Base-by-base conservation (phyloP, 2,888 invertebrate species). In the Ophion costatus region DNA sequence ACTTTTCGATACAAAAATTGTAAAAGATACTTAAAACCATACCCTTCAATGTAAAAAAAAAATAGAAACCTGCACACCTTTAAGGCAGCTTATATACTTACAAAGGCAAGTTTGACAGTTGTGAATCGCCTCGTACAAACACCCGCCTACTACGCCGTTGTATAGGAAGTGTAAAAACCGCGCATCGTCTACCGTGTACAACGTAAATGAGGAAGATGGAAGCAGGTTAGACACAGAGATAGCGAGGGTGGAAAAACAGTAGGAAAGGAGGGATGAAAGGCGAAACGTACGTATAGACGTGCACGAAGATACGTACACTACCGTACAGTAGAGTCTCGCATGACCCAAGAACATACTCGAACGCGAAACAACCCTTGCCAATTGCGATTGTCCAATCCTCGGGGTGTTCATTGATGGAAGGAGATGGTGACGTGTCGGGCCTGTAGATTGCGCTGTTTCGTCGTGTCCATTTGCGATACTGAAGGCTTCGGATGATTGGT, bases 231-330 rank as follows among this genome's bases (percentile, higher is more conserved):
- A 24, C 45, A 42, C 14, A 20, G 61, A 61, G 51, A 61, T 67
- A 38, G n/a, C 29, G 42, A 70, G 69, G 29, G 69, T 69, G 61
- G 78, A 29, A 70, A 78, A 78, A 70, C 45, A 45, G 61, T 29
- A 45, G 45, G 59, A 61, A 61, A 78, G 20, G 69, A 70, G 59
- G 69, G 69, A 57, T 51, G 33, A 61, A 45, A 69, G 24, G 17
- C 20, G 51, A 51, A 17, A 51, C 51, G 51, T 51, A 51, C 17
- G 14, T 51, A 51, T 51, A 51, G 51, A 51, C 5, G 14, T 51
- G 51, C 14, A 3, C 5, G 14, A 51, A 45, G 11, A 2, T 29
- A 64, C 22, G 22, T 17, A 67, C 38, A 22, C 38, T 29, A 1
- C 4, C 6, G 14, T 67, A 78, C 69, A 78, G 78, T 70, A 45